Percentiles rank a stretch among this genome's conserved stretches.
Conservation (phyloP, 1,140 invertebrate species). For the Brachystomella parvula region DNA sequence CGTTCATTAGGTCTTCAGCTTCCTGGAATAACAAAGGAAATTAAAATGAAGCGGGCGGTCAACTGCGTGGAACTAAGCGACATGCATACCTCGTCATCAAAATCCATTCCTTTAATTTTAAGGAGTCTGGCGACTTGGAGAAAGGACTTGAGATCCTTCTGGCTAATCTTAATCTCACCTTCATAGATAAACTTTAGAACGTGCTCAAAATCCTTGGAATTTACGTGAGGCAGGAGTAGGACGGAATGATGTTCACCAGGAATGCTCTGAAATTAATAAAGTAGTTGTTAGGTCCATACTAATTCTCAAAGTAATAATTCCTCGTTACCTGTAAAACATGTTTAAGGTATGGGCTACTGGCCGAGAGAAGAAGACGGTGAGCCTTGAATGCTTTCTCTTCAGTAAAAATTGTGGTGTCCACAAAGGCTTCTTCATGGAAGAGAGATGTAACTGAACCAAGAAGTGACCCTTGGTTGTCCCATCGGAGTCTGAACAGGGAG, state of each 20-base stretch:
- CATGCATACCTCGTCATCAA: slow-evolving; percentile 27
- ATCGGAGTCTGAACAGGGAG: slow-evolving; percentile 30
- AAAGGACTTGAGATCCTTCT: slow-evolving; percentile 35
- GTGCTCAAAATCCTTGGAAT: slow-evolving; percentile 32
- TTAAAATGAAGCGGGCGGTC: not conserved
- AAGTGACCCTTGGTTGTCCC: slow-evolving; percentile 34
- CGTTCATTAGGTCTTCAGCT: not conserved
- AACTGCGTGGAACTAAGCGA: too few species aligned
- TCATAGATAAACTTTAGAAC: slow-evolving; percentile 37
- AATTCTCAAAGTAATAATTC: too few species aligned
- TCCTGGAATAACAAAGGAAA: not conserved
- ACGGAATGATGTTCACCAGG: slow-evolving; percentile 34
- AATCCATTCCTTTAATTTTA: slow-evolving; percentile 38
- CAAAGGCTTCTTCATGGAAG: slow-evolving; percentile 34
- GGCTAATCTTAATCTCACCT: slow-evolving; percentile 36
- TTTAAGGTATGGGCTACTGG: slow-evolving; percentile 45
- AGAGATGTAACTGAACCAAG: slow-evolving; percentile 31
- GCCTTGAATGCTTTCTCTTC: slow-evolving; percentile 43
- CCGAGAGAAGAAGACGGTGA: slow-evolving; percentile 45
- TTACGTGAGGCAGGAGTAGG: slow-evolving; percentile 30
- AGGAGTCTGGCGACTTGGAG: slow-evolving; percentile 34
- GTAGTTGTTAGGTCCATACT: slow-evolving; percentile 10
- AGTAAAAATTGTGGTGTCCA: slow-evolving; percentile 43
- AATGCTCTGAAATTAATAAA: slow-evolving; percentile 28
- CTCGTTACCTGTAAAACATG: slow-evolving; percentile 39